A percentile compares a stretch with the other conserved stretches of the same genome.
phyloP scores from a whole-genome alignment of 2,113 vertebrate species.

The Lophura nycthemera region DNA sequence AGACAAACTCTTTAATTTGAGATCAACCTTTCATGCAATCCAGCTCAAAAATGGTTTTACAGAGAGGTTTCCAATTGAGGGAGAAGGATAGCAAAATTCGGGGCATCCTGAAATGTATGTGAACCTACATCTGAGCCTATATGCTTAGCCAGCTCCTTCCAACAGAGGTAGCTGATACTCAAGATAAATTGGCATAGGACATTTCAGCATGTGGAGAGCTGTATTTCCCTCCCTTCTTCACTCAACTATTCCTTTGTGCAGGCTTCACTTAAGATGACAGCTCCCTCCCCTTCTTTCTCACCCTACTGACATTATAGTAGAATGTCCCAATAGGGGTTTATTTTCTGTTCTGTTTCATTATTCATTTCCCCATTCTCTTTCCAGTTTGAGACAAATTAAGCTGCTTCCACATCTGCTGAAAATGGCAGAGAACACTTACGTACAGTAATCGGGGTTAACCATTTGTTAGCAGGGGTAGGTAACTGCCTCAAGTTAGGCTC shows the following conservation, averaged over 20 bases:
- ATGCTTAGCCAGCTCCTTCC: background rate
- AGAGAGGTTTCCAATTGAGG: background rate
- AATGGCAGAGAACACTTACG: background rate
- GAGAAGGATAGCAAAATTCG: background rate
- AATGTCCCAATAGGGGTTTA: constrained; percentile 37
- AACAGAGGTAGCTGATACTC: background rate
- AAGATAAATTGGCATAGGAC: background rate
- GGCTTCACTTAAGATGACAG: constrained; percentile 39
- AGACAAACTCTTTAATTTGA: background rate
- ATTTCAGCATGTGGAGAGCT: background rate
- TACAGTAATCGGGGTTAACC: background rate
- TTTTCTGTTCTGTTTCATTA: constrained; percentile 47
- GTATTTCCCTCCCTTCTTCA: background rate
- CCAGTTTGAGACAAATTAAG: constrained; percentile 8
- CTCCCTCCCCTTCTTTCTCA: constrained; percentile 11
- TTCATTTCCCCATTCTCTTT: constrained; percentile 46
- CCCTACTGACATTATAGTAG: constrained; percentile 5
- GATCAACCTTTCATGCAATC: background rate
- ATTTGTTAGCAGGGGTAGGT: background rate
- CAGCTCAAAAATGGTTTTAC: background rate
- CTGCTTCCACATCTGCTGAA: constrained; percentile 2
- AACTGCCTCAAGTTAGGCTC: background rate
- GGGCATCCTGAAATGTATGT: background rate
- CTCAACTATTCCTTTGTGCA: constrained; percentile 19
- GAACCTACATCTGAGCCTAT: background rate